Conservation (phyloP, 2,888 invertebrate species). For the Megaustenia siamemsis region DNA sequence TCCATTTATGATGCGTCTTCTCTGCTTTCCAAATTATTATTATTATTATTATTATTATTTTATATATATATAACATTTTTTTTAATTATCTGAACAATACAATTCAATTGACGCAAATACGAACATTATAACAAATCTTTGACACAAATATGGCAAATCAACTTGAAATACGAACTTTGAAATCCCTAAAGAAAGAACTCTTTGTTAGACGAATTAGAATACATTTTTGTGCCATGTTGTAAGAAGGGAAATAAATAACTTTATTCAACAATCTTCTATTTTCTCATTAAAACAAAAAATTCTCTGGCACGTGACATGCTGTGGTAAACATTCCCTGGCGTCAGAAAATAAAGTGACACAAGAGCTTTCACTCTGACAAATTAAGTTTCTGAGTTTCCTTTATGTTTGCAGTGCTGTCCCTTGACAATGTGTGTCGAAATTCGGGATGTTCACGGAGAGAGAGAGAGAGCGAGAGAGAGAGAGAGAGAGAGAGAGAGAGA, state of each 20-base stretch:
- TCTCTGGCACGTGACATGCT: not conserved
- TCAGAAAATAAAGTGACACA: slow-evolving; percentile 21
- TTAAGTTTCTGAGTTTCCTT: not conserved
- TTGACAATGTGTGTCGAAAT: not conserved
- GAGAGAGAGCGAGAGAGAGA: not conserved
- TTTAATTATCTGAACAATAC: no score
- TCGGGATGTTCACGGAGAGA: not conserved
- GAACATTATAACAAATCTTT: no score
- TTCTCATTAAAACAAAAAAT: not conserved
- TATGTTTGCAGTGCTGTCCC: not conserved
- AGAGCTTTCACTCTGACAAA: not conserved
- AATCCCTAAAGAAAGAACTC: no score
- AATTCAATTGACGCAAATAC: no score
- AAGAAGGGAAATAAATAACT: slow-evolving; percentile 14
- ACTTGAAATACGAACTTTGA: no score
- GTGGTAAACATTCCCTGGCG: slow-evolving; percentile 19
- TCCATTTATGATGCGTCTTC: no score
- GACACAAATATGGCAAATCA: no score
- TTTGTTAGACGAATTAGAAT: no score
- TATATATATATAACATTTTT: no score
- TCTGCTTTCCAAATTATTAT: no score
- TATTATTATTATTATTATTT: no score
- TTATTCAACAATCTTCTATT: not conserved
- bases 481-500: not conserved
- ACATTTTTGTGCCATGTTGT: no score